Evolutionary conservation across 2,113 vertebrate genomes (phyloP).

Genomic region (Takifugu bimaculatus): DNA sequence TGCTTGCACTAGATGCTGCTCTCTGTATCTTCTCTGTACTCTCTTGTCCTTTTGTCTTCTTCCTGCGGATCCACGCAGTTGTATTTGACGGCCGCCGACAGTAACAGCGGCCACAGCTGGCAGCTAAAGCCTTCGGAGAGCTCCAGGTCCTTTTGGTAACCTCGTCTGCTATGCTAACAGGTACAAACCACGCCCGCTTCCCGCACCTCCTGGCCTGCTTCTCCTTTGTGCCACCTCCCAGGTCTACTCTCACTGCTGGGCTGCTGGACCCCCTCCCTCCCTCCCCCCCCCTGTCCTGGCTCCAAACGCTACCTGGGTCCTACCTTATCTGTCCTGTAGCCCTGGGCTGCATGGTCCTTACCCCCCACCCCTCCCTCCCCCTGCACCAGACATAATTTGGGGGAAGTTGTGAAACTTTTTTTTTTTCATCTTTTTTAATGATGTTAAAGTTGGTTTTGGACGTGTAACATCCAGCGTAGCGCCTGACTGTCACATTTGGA

Average conservation of each 20-base stretch:
- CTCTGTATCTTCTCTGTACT: conserved; percentile 68
- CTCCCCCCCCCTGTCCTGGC: conserved; percentile 30
- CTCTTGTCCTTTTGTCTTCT: conserved; percentile 68
- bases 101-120: conserved; percentile 91
- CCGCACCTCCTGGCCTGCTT: conserved; percentile 51
- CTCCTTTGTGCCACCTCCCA: conserved; percentile 14
- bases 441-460: background rate
- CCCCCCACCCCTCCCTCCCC: background rate
- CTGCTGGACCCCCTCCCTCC: conserved; percentile 50
- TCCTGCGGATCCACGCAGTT: conserved; percentile 82
- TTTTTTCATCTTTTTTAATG: conserved; percentile 2
- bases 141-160: conserved; percentile 92
- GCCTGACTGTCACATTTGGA: no score
- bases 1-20: conserved; percentile 54
- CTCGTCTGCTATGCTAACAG: conserved; percentile 80
- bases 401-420: conserved; percentile 20
- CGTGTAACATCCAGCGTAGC: background rate
- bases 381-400: conserved; percentile 27
- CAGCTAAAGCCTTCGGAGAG: conserved; percentile 95
- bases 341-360: conserved; percentile 55
- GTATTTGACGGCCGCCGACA: conserved; percentile 93
- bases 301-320: conserved; percentile 50
- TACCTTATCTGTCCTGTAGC: conserved; percentile 47
- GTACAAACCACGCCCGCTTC: conserved; percentile 80
- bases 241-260: conserved; percentile 57